These are phyloP conservation scores for Ecliptopera silaceata DNA, from an alignment of 2,888 invertebrate genomes.

Conservation along the genomic window DNA sequence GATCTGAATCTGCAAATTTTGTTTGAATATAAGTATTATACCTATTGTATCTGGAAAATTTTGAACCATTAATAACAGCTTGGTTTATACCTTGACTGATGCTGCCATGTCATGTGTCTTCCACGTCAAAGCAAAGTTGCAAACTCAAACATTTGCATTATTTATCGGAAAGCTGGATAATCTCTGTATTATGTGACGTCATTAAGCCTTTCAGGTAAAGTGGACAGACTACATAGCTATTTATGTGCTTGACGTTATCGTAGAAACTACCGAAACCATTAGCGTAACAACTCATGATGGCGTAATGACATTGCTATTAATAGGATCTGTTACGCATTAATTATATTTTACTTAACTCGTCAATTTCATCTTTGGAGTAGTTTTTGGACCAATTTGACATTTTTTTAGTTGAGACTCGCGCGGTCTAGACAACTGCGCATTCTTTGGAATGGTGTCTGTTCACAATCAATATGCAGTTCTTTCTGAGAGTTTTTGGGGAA, in stretches of 20 bases:
- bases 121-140: background rate
- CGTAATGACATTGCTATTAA: constrained; percentile 48
- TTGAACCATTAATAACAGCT: background rate
- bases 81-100: constrained; percentile 6
- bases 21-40: no score
- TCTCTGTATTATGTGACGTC: constrained; percentile 64
- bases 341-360: constrained; percentile 4
- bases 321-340: constrained; percentile 36
- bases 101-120: constrained; percentile 10
- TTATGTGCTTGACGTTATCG: constrained; percentile 75
- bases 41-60: background rate
- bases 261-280: constrained; percentile 67
- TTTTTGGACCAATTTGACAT: no score
- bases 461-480: no score
- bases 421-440: no score
- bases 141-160: constrained; percentile 34
- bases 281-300: constrained; percentile 47
- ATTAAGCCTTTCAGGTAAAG: constrained; percentile 52
- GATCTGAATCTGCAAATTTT: no score
- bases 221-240: constrained; percentile 68
- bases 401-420: no score
- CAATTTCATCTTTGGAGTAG: no score
- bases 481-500: no score
- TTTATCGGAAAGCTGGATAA: constrained; percentile 66
- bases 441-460: no score